Conservation (phyloP, 1,140 invertebrate species). For the Bombus sibiricus region DNA sequence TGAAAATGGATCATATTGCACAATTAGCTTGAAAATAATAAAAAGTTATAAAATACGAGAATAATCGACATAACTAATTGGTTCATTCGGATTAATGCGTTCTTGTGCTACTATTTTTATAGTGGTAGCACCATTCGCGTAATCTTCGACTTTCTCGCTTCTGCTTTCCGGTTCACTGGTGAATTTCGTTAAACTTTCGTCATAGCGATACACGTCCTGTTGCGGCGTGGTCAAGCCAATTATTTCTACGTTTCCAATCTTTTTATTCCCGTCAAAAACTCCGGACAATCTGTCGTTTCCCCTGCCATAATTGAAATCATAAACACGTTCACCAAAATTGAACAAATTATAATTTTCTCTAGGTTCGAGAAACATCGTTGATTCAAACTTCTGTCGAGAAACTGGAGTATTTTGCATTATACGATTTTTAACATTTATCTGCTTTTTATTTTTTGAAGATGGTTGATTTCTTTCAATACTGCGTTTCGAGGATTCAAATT, state of each 20-base stretch:
- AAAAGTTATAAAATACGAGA: constrained; percentile 45
- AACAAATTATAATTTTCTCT: constrained; percentile 57
- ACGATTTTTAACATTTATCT: neutral
- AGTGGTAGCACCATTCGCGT: constrained; percentile 60
- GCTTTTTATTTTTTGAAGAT: too few relatives aligned
- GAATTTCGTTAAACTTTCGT: constrained; percentile 62
- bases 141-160: constrained; percentile 65
- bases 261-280: constrained; percentile 30
- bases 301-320: constrained; percentile 44
- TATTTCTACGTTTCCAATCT: constrained; percentile 15
- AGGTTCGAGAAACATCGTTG: constrained; percentile 24
- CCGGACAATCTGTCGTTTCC: neutral
- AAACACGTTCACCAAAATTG: constrained; percentile 48
- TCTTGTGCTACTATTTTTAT: constrained; percentile 64
- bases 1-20: neutral
- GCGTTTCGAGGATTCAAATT: constrained; percentile 2
- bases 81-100: constrained; percentile 55
- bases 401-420: neutral
- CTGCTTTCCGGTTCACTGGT: constrained; percentile 59
- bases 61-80: constrained; percentile 59
- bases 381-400: too few relatives aligned
- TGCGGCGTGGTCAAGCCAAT: constrained; percentile 48
- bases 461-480: neutral
- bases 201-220: constrained; percentile 56
- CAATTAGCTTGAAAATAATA: neutral